phyloP scores from a whole-genome alignment of 2,113 vertebrate genomes.

The Clarias batrachus region DNA sequence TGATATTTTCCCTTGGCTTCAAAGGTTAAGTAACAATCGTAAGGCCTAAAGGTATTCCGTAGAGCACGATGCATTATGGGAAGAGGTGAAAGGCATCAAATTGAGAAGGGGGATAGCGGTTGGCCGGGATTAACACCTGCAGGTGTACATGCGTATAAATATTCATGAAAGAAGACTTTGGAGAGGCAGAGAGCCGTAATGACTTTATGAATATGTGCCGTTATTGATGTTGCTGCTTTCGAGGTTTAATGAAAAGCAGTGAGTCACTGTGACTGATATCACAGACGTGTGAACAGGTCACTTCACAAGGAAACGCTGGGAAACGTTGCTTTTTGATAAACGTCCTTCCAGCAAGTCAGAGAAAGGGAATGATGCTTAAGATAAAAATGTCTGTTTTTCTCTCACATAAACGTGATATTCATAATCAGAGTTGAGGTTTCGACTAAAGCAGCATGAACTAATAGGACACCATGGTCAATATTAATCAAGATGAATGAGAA shows the following conservation, averaged over 20 bases:
- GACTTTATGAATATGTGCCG: slow-evolving; percentile 43
- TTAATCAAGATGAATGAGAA: background rate
- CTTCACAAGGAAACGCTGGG: background rate
- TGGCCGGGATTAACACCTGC: slow-evolving; percentile 57
- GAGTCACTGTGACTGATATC: background rate
- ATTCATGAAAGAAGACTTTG: slow-evolving; percentile 58
- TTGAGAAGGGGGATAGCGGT: slow-evolving; percentile 49
- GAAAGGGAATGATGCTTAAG: background rate
- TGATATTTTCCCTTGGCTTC: slow-evolving; percentile 16
- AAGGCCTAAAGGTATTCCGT: slow-evolving; percentile 18
- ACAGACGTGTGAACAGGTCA: background rate
- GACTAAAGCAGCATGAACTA: background rate
- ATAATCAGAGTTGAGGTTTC: background rate
- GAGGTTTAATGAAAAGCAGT: slow-evolving; percentile 17
- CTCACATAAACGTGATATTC: background rate
- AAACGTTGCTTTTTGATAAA: background rate
- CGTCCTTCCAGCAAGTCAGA: background rate
- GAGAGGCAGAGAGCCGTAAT: slow-evolving; percentile 35
- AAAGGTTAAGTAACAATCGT: slow-evolving; percentile 14
- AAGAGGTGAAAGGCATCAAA: slow-evolving; percentile 38
- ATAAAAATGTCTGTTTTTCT: background rate
- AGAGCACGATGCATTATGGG: slow-evolving; percentile 37
- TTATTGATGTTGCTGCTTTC: slow-evolving; percentile 19
- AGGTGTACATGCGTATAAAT: slow-evolving; percentile 63
- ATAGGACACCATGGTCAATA: background rate